Evolutionary conservation across 2,888 invertebrate species (phyloP).

Genomic region (Drosophila infuscata): DNA sequence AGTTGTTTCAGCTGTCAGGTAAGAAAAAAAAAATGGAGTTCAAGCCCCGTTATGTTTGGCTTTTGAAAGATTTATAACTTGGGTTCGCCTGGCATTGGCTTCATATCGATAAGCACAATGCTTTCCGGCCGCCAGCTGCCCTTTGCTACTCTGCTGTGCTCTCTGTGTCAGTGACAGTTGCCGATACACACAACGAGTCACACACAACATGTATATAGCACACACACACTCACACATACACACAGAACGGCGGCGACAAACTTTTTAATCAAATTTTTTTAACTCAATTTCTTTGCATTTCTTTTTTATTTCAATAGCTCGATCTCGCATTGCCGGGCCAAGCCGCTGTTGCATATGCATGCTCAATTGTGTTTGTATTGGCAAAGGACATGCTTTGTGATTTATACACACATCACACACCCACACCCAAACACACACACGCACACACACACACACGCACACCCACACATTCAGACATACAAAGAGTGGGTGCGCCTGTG

Average conservation of each 20-base stretch:
- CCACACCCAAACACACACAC: constrained; percentile 49
- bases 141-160: background rate
- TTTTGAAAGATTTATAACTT: constrained; percentile 75
- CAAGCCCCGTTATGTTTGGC: constrained; percentile 58
- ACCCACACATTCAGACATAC: constrained; percentile 44
- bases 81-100: constrained; percentile 56
- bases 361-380: constrained; percentile 77
- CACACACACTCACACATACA: constrained; percentile 16
- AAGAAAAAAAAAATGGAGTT: constrained; percentile 60
- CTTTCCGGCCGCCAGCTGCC: constrained; percentile 30
- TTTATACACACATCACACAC: constrained; percentile 75
- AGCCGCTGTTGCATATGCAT: constrained; percentile 67
- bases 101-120: constrained; percentile 77
- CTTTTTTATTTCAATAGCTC: constrained; percentile 41
- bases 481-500: constrained; percentile 54
- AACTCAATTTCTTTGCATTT: constrained; percentile 72
- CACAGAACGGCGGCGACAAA: constrained; percentile 65
- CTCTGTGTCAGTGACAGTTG: constrained; percentile 67
- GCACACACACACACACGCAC: constrained; percentile 68
- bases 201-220: constrained; percentile 3
- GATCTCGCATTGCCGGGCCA: constrained; percentile 31
- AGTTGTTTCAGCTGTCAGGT: constrained; percentile 68
- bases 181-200: constrained; percentile 49
- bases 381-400: constrained; percentile 81
- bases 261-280: constrained; percentile 79